Evolutionary conservation across 1,140 invertebrate genomes (phyloP), one percentile per base, ranked within the genome.

Genomic region (Hyles vespertilio): DNA sequence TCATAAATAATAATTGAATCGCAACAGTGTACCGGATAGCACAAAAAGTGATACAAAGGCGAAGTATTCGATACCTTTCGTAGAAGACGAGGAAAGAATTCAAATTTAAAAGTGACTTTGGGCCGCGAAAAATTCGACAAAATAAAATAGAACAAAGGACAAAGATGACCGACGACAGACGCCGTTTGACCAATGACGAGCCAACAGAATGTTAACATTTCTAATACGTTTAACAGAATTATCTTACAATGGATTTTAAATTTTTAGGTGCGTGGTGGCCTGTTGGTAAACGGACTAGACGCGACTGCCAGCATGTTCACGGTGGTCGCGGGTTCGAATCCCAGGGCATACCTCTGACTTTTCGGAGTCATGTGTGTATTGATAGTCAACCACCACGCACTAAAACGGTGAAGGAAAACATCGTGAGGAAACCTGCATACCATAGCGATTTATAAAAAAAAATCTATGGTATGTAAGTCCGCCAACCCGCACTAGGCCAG

Each of bases 31-130:
- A 79, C 65, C 68, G 69, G 68, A 76, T 84, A 65, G 65, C 72
- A 70, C 81, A 87, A 87, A 87, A 89, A 89, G 84, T 84, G 79
- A 86, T 86, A 89, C 84, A 89, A 89, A 89, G 84, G 84, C 82
- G 82, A 87, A 81, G 81, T 74, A 84, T 87, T 77, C 82, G 84
- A 84, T 86, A 81, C 77, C 82, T 84, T 89, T 89, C 86, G 77
- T 81, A 86, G 84, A 89, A 89, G 69, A 81, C 81, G 69, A 74
- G 72, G 67, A 83, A 87, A 86, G 84, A 86, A 86, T 89, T 82
- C 77, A 84, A 85, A 81, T 87, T 81, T 77, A 79, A 83, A 79
- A 84, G 65, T 71, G 63, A 62, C 56, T 67, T 64, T 54, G 57
- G 75, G 75, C 70, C 75, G 77, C 75, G 72, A 86, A 84, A 87